Base-by-base conservation (phyloP, 2,113 vertebrate genomes). In the Phaetusa simplex region DNA sequence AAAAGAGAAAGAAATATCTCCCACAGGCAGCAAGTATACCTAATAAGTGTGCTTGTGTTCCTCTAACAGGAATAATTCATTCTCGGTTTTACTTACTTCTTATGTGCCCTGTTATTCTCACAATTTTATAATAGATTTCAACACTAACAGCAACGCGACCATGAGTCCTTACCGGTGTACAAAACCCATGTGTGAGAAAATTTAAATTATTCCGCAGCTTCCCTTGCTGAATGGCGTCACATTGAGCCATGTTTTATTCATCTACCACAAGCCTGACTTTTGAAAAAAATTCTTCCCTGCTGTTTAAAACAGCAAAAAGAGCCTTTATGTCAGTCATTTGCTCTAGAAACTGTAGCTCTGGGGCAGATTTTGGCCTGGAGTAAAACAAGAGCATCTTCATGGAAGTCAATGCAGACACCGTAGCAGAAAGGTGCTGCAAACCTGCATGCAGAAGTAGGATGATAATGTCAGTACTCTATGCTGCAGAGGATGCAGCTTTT, bases 201-300 rank as follows among this genome's bases (percentile, higher is more conserved):
- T 74, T 40, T 95, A 88, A 95, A 95, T 94, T 96, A 96, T 96
- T 97, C 90, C 88, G 56, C 55, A 59, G 71, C 13, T 91, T 94
- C 86, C 36, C 52, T 86, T 95, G 47, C 61, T 95, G 90, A 96
- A 92, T 66, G 65, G 91, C 43, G 69, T 93, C 88, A 95, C 36
- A 78, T 69, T 67, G 88, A 95, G 52, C 34, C 49, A 91, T 93
- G 87, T 92, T 92, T 97, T 97, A 96, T 96, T 97, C 94, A 97
- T 93, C 88, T 97, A 69, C 38, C 45, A 58, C 62, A 90, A 88
- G 69, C 42, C 29, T 80, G 61, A 96, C 80, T 96, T 76, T 64
- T 19, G 32, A 19, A 43, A 78, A 74, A 40, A 23, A 82, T n/a
- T 77, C 92, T 89, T 90, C 56, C 69, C 56, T 86, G 34, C 52